Evolutionary conservation across 2,888 invertebrate genomes (phyloP).

Genomic region (Drosophila borborema): DNA sequence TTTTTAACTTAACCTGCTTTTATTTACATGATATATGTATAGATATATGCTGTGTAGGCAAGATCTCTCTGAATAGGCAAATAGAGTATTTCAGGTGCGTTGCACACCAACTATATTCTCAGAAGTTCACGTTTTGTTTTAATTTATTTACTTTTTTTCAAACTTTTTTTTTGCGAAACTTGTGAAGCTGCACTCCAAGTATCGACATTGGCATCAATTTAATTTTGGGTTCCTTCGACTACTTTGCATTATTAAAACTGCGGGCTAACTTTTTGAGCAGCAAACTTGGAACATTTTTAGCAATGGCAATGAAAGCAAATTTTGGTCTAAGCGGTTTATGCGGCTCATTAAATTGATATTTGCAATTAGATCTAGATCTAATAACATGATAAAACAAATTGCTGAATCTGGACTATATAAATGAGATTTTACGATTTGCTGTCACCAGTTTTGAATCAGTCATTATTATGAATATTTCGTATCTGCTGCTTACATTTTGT

Average conservation of each 20-base stretch:
- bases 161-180: slow-evolving; percentile 50
- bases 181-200: slow-evolving; percentile 66
- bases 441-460: slow-evolving; percentile 3
- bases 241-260: slow-evolving; percentile 73
- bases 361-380: slow-evolving; percentile 51
- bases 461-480: not conserved
- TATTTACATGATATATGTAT: not conserved
- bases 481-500: not conserved
- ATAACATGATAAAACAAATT: slow-evolving; percentile 41
- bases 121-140: slow-evolving; percentile 42
- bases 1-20: no score
- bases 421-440: not conserved
- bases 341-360: slow-evolving; percentile 72
- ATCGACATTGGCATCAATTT: slow-evolving; percentile 69
- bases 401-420: slow-evolving; percentile 20
- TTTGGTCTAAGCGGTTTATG: slow-evolving; percentile 48
- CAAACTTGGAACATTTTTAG: slow-evolving; percentile 39
- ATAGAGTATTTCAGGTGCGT: slow-evolving; percentile 37
- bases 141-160: slow-evolving; percentile 24
- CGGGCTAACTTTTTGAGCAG: slow-evolving; percentile 60
- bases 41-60: no score
- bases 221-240: slow-evolving; percentile 53
- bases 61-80: not conserved
- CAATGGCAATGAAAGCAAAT: slow-evolving; percentile 45
- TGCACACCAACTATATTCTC: slow-evolving; percentile 16